Evolutionary conservation across 2,113 vertebrate species (phyloP), one percentile per base, ranked within the genome.

Genomic region (Pelusios castaneus): DNA sequence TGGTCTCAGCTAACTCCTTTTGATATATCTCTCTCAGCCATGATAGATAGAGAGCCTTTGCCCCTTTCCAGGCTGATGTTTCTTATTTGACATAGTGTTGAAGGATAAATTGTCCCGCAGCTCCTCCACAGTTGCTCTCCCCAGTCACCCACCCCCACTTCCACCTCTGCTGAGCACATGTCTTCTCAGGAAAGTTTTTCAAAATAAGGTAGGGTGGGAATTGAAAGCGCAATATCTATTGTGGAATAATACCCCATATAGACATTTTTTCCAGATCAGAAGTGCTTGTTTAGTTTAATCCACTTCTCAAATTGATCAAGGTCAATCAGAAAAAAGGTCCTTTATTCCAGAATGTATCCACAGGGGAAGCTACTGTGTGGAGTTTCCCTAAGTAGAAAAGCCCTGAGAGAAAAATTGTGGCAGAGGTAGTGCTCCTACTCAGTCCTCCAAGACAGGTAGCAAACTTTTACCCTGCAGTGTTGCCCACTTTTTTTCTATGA

Each of bases 371-470:
- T 91, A 41, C 80, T 95, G 31, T 82, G 58, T 80, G 80, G 6
- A 10, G 84, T 13, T 12, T 70, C 45, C 2, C 10, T 73, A 27
- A 27, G 45, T 49, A 19, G 63, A 45, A 1, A 4, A n/a, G 3
- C 47, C 80, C 80, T 19, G n/a, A 84, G 51, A 84, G 54, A 47
- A 34, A 8, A 41, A n/a, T 58, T 73, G 73, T 85, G 75, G 22
- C 58, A 0, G 0, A 52, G 12, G 51, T 11, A 80, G 3, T 25
- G 19, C 34, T 80, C 49, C n/a, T n/a, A 38, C 17, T 31, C 75
- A 89, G 52, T 12, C 38, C 17, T 55, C 73, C 83, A 47, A 5
- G 25, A 56, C 38, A 22, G 6, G 21, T 5, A 49, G 4, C 47
- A 82, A 29, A n/a, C n/a, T n/a, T n/a, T n/a, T n/a, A n/a, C 27